Percentiles rank a stretch among this genome's conserved stretches.
Conservation (phyloP, 37 sponge, comb jelly and placozoan genomes). For the Amphimedon queenslandica region DNA sequence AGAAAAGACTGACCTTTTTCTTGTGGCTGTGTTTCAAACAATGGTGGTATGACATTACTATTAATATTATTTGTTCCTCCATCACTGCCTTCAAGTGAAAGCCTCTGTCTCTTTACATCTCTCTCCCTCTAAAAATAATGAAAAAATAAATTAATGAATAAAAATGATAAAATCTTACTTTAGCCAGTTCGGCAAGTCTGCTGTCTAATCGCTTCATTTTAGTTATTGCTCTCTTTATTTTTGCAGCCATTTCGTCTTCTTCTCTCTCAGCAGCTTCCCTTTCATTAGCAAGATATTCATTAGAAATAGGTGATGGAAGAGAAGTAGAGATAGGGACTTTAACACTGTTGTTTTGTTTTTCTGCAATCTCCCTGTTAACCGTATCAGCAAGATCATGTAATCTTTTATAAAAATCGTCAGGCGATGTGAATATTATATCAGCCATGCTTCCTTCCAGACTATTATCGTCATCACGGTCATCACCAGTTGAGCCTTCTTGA, state of each 20-base stretch:
- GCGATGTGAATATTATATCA: too few relatives aligned
- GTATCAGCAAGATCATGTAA: too few relatives aligned
- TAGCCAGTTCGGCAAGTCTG: constrained; percentile 26
- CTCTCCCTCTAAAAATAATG: constrained; percentile 25
- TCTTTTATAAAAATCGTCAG: too few relatives aligned
- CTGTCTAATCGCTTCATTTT: constrained; percentile 49
- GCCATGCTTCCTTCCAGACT: too few relatives aligned
- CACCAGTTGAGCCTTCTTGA: neutral
- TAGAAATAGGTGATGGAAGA: neutral
- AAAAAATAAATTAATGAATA: neutral
- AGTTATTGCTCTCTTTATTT: constrained; percentile 27
- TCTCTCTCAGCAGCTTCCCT: constrained; percentile 7
- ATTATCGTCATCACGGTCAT: neutral
- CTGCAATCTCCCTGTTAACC: too few relatives aligned
- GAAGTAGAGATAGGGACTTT: neutral
- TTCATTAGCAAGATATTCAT: neutral
- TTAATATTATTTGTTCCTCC: too few relatives aligned
- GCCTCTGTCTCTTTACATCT: constrained; percentile 63
- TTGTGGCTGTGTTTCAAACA: constrained; percentile 32
- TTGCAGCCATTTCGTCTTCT: constrained; percentile 12
- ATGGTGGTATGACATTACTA: neutral
- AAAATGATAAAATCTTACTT: constrained; percentile 8
- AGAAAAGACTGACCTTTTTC: too few relatives aligned
- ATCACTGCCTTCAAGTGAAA: constrained; percentile 43
- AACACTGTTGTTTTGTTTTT: too few relatives aligned